Evolutionary conservation across 2,113 vertebrate genomes (phyloP), one percentile per base, ranked within the genome.

Genomic region (Gambusia holbrooki): DNA sequence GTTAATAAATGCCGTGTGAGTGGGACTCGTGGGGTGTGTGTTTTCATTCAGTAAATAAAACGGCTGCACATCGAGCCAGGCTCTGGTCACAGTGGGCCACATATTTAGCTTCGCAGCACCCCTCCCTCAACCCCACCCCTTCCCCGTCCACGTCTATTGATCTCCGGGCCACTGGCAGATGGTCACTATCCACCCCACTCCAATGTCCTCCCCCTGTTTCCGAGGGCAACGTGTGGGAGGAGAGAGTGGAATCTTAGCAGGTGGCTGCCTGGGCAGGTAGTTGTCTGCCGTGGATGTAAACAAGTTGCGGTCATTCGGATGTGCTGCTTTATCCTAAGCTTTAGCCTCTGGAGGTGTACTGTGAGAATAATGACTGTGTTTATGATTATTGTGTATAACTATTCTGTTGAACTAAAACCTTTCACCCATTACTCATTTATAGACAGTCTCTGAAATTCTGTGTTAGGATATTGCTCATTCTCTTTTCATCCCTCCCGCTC

Each of bases 141-240:
- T 71, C 71, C 70, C 75, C 70, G 72, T 72, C 70, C 65, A 69
- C 61, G 74, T 84, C 88, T 89, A 93, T 94, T 95, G 92, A 93
- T 93, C 90, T 89, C 61, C 25, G 66, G 87, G 86, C 84, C 84
- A 82, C 90, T 87, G 90, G 92, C 93, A 94, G 94, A 94, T 94
- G 94, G 93, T 92, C 86, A 90, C 80, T 77, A 79, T 84, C 82
- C 81, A 69, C 12, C 45, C 69, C 22, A 22, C 25, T 64, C 37
- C 29, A 62, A 37, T 58, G 54, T 60, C 72, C 80, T 72, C 80
- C 66, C 80, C 63, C 84, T 77, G 87, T 92, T 86, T 92, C 88
- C 29, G 84, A 71, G 84, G 88, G 89, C 79, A 92, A 92, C 84
- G 74, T 88, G 81, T 81, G 60, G 66, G 80, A 87, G 79, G 72